Base-by-base conservation (phyloP, 1,140 invertebrate genomes). In the Adelges cooleyi region DNA sequence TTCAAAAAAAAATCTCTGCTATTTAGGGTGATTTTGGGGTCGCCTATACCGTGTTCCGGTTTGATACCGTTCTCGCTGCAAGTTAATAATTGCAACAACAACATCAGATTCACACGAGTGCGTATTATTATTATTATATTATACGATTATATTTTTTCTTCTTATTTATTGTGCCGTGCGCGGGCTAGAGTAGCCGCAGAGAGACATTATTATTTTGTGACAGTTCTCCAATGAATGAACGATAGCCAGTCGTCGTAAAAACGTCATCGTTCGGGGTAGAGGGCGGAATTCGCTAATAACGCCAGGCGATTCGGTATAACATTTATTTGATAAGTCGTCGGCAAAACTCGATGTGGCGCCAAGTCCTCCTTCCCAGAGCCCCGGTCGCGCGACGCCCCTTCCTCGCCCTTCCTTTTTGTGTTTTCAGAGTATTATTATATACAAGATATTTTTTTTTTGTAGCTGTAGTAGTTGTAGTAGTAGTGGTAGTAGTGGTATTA, bases 301-400 rank as follows among this genome's bases (percentile, higher is more conserved):
- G 40, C 27, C 17, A 17, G 42, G 56, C 44, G 42, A 48, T 59
- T 59, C 54, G 40, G 40, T 59, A 62, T 29, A 62, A 62, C 56
- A 62, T 62, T 62, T 62, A 62, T 62, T 62, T 62, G 56, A 62
- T 62, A 62, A 48, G 56, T 62, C 56, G 56, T 62, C 54, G 38
- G 42, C 56, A 48, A 62, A 20, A 25, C 56, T 20, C n/a, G 20
- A 25, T 46, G 25, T 62, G 56, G 56, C 56, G 56, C 56, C 56
- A 62, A 48, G 17, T 27, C 40, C n/a, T 29, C 10, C 27, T 59
- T 46, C 38, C 11, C 17, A 15, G 25, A 62, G 25, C 10, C 40
- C 46, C n/a, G 22, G 56, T 33, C 27, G 25, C 42, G 56, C 42
- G 1, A 2, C 17, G 2, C 53, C 2, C 13, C 1, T 6, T 33